Base-by-base conservation (phyloP, 2,888 invertebrate species). In the Nemoura dubitans region DNA sequence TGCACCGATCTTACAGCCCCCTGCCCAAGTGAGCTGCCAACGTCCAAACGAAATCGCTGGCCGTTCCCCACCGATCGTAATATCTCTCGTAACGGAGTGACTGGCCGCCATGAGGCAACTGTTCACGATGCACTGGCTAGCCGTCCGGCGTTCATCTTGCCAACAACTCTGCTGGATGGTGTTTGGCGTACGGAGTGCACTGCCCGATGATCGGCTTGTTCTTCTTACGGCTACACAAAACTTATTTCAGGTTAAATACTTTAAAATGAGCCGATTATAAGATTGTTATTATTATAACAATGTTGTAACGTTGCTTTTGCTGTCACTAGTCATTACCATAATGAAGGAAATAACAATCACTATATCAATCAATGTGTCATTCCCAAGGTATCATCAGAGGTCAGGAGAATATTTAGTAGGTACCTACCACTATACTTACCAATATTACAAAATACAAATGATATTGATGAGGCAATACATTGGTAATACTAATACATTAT, bases 11-110 rank as follows among this genome's bases (percentile, higher is more conserved):
- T 5, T 59, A 85, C 77, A 83, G 85, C 0, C 86, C 86, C 16
- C 86, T 86, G 28, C 83, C 83, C 16, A 87, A 87, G 85, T 87
- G 83, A 86, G 27, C 84, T 36, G 36, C 3, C 36, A 36, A 36
- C 36, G 3, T 36, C n/a, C n/a, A n/a, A n/a, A n/a, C n/a, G n/a
- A n/a, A n/a, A n/a, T n/a, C n/a, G n/a, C n/a, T n/a, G n/a, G n/a
- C n/a, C n/a, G n/a, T n/a, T n/a, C n/a, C n/a, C n/a, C n/a, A n/a
- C n/a, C n/a, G n/a, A n/a, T n/a, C n/a, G n/a, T n/a, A n/a, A n/a
- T n/a, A n/a, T n/a, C n/a, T n/a, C n/a, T 80, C 80, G 14, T 14
- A 25, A 16, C 26, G 21, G 26, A 5, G n/a, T 77, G 77, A 77
- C 3, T 36, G 5, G 36, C 10, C 36, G 21, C 16, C 16, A 59